Conservation (phyloP, 2,888 invertebrate species). For the Phengaris arion region DNA sequence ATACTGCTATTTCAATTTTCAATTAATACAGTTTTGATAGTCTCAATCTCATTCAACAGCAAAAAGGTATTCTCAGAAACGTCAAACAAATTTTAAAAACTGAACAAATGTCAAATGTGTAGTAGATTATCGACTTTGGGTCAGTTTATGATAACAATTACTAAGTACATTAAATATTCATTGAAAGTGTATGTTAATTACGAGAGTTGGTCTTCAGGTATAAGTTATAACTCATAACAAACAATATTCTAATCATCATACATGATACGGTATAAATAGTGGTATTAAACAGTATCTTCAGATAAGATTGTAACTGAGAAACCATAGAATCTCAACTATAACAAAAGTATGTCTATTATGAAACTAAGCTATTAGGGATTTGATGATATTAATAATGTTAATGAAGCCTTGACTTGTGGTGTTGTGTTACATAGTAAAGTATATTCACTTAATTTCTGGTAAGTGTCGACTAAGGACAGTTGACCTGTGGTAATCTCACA, state of each 20-base stretch:
- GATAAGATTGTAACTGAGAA: constrained; percentile 17
- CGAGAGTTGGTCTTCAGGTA: too few relatives aligned
- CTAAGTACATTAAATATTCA: too few relatives aligned
- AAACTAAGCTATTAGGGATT: constrained; percentile 21
- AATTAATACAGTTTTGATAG: too few relatives aligned
- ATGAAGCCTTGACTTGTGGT: not conserved
- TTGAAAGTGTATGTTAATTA: too few relatives aligned
- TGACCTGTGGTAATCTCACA: not conserved
- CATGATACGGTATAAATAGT: constrained; percentile 6
- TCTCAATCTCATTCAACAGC: too few relatives aligned
- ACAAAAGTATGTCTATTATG: constrained; percentile 8
- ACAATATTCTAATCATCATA: not conserved
- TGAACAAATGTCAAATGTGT: too few relatives aligned
- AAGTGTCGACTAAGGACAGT: not conserved
- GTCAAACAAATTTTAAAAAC: too few relatives aligned
- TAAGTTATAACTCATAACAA: not conserved
- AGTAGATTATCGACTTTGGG: too few relatives aligned
- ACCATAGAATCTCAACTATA: constrained; percentile 12
- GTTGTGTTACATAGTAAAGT: constrained; percentile 1
- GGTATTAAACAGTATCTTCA: not conserved
- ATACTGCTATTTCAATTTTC: too few relatives aligned
- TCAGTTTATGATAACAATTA: too few relatives aligned
- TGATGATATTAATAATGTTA: constrained; percentile 3
- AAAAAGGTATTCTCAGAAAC: too few relatives aligned
- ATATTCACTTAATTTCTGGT: not conserved